Base-by-base conservation (phyloP, 2,888 invertebrate genomes). In the Atrina japonica region DNA sequence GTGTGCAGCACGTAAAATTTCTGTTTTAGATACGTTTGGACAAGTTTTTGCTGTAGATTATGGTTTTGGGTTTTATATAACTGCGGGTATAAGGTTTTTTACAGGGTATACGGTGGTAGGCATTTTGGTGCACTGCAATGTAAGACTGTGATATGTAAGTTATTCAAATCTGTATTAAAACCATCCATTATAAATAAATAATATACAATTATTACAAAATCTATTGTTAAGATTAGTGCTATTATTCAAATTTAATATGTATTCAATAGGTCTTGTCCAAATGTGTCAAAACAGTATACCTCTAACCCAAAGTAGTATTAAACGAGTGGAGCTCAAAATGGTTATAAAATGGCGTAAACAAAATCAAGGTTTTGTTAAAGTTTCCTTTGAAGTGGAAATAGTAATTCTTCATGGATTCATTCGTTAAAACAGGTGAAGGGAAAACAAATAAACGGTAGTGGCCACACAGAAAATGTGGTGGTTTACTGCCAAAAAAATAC, bases 301-400 rank as follows among this genome's bases (percentile, higher is more conserved):
- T 35, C 6, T 11, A 7, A 11, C 6, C n/a, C 30, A 29, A 16
- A 40, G 16, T 56, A 35, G 56, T 41, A 56, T 40, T 56, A 25
- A 41, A 23, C 60, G 45, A 49, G 30, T 47, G 60, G 47, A 60
- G 30, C 5, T 25, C 29, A n/a, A 43, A 45, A 59, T 30, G 47
- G 21, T 49, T 30, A 11, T 30, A 18, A 14, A 21, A 14, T 23
- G 25, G 52, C 25, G 14, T 18, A 14, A 23, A 23, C 23, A 14
- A 14, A 21, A 25, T 14, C 25, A 52, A 21, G 52, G 52, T 52
- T 21, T 52, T 23, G n/a, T 52, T 2, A 5, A 35, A 35, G 11
- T 35, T 35, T 35, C 35, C 35, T 11, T 35, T 35, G 35, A 35
- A 35, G 35, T n/a, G 25, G 21, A n/a, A 21, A n/a, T n/a, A 55